Conservation (phyloP, 2,888 invertebrate species). For the Acronicta leporina region DNA sequence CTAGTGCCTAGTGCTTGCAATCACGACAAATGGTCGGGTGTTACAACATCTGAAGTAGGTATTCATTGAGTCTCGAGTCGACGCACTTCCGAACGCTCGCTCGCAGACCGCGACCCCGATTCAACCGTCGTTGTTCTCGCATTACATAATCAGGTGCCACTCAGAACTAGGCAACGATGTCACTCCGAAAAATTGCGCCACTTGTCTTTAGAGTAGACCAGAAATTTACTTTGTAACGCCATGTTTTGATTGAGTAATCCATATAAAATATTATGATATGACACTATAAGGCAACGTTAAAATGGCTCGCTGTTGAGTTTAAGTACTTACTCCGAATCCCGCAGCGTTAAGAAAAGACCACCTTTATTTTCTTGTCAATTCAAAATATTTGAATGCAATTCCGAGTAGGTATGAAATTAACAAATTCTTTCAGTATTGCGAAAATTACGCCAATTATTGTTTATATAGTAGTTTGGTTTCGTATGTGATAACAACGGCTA, state of each 20-base stretch:
- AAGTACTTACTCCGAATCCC: too few relatives aligned
- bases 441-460: too few relatives aligned
- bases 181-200: constrained; percentile 88
- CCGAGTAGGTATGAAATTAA: too few relatives aligned
- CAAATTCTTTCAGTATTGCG: too few relatives aligned
- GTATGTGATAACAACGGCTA: too few relatives aligned
- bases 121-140: constrained; percentile 80
- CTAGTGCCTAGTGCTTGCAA: constrained; percentile 44
- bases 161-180: constrained; percentile 88
- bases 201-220: constrained; percentile 59
- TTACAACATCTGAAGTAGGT: constrained; percentile 63
- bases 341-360: too few relatives aligned
- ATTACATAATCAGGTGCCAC: constrained; percentile 86
- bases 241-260: constrained; percentile 48
- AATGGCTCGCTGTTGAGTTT: too few relatives aligned
- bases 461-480: too few relatives aligned
- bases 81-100: constrained; percentile 79
- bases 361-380: too few relatives aligned
- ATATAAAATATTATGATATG: background rate
- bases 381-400: too few relatives aligned
- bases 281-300: too few relatives aligned
- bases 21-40: constrained; percentile 57
- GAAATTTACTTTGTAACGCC: constrained; percentile 49
- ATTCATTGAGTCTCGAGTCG: constrained; percentile 61
- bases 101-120: constrained; percentile 83